Conservation (phyloP, 2,113 vertebrate species). For the Pholis gunnellus region DNA sequence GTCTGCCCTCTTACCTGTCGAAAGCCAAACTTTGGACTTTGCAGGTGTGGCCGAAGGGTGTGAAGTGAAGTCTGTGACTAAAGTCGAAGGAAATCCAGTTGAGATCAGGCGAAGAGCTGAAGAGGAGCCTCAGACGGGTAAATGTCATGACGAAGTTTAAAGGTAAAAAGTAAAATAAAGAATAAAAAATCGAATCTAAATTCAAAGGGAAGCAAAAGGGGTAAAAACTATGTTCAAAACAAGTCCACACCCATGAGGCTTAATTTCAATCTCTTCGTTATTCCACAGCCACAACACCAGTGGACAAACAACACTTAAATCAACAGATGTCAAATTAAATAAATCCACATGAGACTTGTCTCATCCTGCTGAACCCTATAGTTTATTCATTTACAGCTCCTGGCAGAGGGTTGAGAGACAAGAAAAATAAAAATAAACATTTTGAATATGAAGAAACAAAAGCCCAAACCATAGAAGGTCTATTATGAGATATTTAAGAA, state of each 20-base stretch:
- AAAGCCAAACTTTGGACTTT: not conserved
- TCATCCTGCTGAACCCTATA: not conserved
- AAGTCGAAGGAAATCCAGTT: not conserved
- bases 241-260: constrained; percentile 2
- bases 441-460: constrained; percentile 15
- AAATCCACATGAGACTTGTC: not conserved
- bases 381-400: constrained; percentile 7
- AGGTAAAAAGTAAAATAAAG: not conserved
- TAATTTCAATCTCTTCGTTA: not conserved
- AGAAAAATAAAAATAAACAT: not conserved
- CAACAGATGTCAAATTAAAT: constrained; percentile 8
- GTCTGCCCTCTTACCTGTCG: constrained; percentile 20
- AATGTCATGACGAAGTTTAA: not conserved
- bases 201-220: not conserved
- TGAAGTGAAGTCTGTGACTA: not conserved
- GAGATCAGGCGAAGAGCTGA: not conserved
- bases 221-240: not conserved
- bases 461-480: constrained; percentile 11
- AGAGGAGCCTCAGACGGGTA: not conserved
- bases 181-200: not conserved
- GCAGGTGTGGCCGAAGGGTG: not conserved
- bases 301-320: constrained; percentile 15
- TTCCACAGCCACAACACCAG: constrained; percentile 1
- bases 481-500: not conserved
- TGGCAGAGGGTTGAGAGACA: not conserved